Evolutionary conservation across 2,888 invertebrate genomes (phyloP).

Genomic region (Marasmarcha lunaedactyla): DNA sequence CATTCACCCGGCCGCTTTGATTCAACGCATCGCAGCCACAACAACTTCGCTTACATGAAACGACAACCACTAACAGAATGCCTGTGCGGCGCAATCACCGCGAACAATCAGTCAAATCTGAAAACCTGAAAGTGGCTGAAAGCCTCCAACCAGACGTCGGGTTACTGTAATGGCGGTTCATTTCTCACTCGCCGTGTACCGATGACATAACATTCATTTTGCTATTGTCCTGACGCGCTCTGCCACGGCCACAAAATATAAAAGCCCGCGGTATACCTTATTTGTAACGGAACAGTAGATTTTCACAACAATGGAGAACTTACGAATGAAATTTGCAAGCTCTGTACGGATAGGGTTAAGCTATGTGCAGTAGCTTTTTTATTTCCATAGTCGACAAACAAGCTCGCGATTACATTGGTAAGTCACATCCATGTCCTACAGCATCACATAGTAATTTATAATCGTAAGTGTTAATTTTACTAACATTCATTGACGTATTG

Average conservation of each 20-base stretch:
- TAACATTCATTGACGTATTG: too few relatives aligned
- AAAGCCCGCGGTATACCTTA: not conserved
- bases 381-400: too few relatives aligned
- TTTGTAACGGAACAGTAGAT: conserved; percentile 1
- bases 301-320: not conserved
- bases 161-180: conserved; percentile 18
- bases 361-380: too few relatives aligned
- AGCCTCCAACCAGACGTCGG: conserved; percentile 8
- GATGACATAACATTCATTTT: conserved; percentile 33
- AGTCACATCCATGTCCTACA: too few relatives aligned
- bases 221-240: conserved; percentile 23
- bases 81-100: not conserved
- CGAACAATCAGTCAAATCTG: conserved; percentile 17
- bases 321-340: not conserved
- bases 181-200: conserved; percentile 28
- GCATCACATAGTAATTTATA: too few relatives aligned
- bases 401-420: too few relatives aligned
- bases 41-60: too few relatives aligned
- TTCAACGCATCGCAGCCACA: too few relatives aligned
- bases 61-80: too few relatives aligned
- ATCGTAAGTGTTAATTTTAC: too few relatives aligned
- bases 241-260: conserved; percentile 3
- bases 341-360: not conserved
- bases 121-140: conserved; percentile 13
- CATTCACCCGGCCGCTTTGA: too few relatives aligned